phyloP scores from a whole-genome alignment of 2,888 invertebrate genomes.

The Drosophila flavopinicola region DNA sequence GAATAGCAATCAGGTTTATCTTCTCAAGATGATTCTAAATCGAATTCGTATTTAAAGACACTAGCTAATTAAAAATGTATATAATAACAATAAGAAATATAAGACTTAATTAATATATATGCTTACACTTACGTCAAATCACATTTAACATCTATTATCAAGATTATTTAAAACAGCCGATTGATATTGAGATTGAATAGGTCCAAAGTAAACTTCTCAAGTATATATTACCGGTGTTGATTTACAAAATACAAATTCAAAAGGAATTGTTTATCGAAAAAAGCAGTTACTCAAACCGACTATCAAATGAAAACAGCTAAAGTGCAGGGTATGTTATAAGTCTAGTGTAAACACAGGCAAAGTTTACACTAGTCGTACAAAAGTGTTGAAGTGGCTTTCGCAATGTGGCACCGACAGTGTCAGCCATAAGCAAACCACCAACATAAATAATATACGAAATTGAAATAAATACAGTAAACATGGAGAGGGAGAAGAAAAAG shows the following conservation, averaged over 20 bases:
- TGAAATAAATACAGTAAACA: constrained; percentile 77
- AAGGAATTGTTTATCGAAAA: constrained; percentile 39
- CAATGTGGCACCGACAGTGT: constrained; percentile 41
- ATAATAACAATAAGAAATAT: neutral
- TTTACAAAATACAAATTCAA: constrained; percentile 16
- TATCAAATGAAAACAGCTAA: constrained; percentile 11
- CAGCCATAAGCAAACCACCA: constrained; percentile 25
- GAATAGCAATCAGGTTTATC: no score
- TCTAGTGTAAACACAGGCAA: constrained; percentile 34
- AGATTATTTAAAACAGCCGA: no score
- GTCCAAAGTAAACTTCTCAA: constrained; percentile 5
- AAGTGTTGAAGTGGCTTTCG: constrained; percentile 52
- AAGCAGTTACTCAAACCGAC: constrained; percentile 12
- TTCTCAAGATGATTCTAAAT: no score
- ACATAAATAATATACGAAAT: constrained; percentile 72
- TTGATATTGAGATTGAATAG: no score
- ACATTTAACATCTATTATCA: no score
- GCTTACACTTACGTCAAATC: neutral
- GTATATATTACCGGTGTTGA: constrained; percentile 15
- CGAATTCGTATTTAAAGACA: no score
- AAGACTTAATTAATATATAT: neutral
- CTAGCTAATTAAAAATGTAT: no score
- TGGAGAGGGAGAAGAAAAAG: constrained; percentile 24
- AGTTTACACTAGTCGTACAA: constrained; percentile 30
- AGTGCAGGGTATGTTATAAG: constrained; percentile 20